phyloP scores from a whole-genome alignment of 23 tunicate species.

The Trididemnum miniatum region DNA sequence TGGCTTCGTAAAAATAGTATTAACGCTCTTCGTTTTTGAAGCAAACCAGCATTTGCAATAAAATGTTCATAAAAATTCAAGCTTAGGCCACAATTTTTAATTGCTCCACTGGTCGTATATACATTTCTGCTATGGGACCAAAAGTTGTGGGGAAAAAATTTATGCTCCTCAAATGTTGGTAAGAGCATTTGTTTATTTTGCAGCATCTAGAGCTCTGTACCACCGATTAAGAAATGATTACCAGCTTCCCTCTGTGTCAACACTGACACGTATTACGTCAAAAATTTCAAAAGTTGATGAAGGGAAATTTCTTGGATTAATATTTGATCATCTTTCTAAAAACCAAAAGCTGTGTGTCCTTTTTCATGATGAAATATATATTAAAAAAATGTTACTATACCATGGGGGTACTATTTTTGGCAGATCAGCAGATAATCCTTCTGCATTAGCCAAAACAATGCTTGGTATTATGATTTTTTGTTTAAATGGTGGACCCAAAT shows the following conservation, averaged over 20 bases:
- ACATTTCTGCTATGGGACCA: slow-evolving; percentile 19
- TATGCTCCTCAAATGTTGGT: not conserved
- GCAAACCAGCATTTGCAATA: too few relatives aligned
- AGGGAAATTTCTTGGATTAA: not conserved
- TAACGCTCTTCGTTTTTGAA: too few relatives aligned
- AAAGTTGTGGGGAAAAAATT: not conserved
- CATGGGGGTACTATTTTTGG: slow-evolving; percentile 21
- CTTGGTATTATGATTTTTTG: not conserved
- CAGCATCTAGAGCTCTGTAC: slow-evolving; percentile 27
- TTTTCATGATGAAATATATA: slow-evolving; percentile 22
- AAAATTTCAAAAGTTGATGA: slow-evolving; percentile 20
- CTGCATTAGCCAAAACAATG: slow-evolving; percentile 32
- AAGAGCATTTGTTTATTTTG: slow-evolving; percentile 24
- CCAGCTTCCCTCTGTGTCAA: not conserved
- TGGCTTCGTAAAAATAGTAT: too few relatives aligned
- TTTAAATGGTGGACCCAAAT: not conserved
- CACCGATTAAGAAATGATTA: not conserved
- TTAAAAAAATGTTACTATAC: slow-evolving; percentile 28
- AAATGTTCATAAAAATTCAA: too few relatives aligned
- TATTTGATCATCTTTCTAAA: not conserved
- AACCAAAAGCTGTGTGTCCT: slow-evolving; percentile 6
- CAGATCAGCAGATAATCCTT: slow-evolving; percentile 1
- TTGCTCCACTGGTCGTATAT: too few relatives aligned
- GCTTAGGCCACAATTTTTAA: too few relatives aligned
- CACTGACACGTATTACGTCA: slow-evolving; percentile 24